phyloP scores from a whole-genome alignment of 2,113 vertebrate genomes.

The Lepidothrix coronata region DNA sequence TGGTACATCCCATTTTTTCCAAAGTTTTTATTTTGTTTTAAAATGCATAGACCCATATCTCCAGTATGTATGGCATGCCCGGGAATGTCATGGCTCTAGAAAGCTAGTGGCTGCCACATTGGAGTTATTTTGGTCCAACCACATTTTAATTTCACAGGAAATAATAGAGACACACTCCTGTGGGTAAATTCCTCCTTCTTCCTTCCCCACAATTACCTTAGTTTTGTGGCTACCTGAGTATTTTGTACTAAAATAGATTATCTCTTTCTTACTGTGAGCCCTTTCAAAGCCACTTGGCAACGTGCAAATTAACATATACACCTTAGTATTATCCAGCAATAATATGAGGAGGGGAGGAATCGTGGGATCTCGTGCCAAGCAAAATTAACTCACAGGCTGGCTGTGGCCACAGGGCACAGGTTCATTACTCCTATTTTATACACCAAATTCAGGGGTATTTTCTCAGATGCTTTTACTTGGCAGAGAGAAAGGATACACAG shows the following conservation, averaged over 20 bases:
- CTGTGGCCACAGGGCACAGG: neutral
- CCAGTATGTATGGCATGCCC: neutral
- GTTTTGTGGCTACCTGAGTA: neutral
- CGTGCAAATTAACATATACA: neutral
- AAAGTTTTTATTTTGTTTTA: neutral
- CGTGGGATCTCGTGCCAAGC: fast-evolving
- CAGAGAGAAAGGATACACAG: neutral
- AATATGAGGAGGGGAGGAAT: neutral
- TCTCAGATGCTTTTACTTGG: neutral
- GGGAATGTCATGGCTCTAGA: neutral
- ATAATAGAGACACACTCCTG: neutral
- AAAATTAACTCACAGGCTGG: neutral
- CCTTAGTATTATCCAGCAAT: neutral
- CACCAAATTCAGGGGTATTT: neutral
- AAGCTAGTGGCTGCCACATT: neutral
- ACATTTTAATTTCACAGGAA: neutral
- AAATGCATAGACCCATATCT: neutral
- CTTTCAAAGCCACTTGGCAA: neutral
- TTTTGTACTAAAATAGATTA: neutral
- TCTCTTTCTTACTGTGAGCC: neutral
- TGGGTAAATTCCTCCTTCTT: neutral
- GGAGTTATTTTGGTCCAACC: neutral
- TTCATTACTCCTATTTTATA: neutral
- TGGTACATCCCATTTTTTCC: neutral
- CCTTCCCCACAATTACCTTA: neutral